Evolutionary conservation across 2,888 invertebrate genomes (phyloP), one percentile per base, ranked within the genome.

Genomic region (Coecobrya sp.): DNA sequence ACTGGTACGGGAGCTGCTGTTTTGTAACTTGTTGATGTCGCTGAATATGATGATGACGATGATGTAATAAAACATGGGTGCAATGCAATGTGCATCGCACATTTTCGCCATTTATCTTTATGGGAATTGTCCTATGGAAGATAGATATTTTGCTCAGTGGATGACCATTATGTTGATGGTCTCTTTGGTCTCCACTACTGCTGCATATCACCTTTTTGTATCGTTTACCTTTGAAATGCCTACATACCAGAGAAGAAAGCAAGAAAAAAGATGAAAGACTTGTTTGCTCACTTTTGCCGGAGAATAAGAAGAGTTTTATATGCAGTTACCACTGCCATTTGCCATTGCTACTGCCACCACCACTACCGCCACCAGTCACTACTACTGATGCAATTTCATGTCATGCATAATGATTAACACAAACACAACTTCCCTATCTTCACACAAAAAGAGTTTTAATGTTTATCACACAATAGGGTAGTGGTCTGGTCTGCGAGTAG

Each of bases 251-350:
- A n/a, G n/a, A 81, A 52, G 49, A 52, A n/a, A 49, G 27, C 42
- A 45, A 76, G 73, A 76, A 76, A 70, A 76, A 76, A 85, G 86
- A 70, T 19, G 86, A 68, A 86, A 86, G 86, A 86, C 86, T 68
- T 49, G 86, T 86, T 86, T 70, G 68, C 81, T 81, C 81, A 81
- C n/a, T 81, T 86, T 68, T 70, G 86, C 86, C 84, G 84, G 84
- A 84, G 84, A 84, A 84, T 16, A 81, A 81, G 52, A 73, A 27
- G 10, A 0, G 16, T 55, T 55, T 81, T 81, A 55, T 27, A 81
- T 81, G 81, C 81, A 59, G 82, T 30, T 52, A 55, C 27, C 27
- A 55, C 55, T 81, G 27, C 55, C 30, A 30, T 81, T 81, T 81
- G 27, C 55, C 30, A 30, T 81, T 81, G 79, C 79, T 19, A 79